Evolutionary conservation across 1,140 invertebrate species (phyloP).

Genomic region (Penaeus vannamei): DNA sequence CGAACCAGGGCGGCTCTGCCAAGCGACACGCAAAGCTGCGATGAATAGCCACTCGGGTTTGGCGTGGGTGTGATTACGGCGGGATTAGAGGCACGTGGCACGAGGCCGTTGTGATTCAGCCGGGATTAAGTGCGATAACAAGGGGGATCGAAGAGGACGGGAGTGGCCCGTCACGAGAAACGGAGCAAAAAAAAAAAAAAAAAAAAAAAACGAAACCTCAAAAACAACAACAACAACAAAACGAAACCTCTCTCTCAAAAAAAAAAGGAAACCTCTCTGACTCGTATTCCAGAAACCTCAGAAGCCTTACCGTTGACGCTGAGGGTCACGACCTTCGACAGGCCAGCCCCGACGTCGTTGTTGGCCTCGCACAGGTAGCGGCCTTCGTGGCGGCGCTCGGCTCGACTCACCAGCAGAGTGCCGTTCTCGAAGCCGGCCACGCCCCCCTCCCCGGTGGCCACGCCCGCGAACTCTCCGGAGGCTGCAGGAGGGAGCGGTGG

Average conservation of each 20-base stretch:
- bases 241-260: background rate
- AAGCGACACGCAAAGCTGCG: conserved; percentile 69
- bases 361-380: conserved; percentile 75
- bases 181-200: too few species aligned
- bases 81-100: too few species aligned
- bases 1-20: conserved; percentile 70
- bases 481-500: background rate
- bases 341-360: conserved; percentile 74
- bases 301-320: conserved; percentile 69
- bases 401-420: conserved; percentile 48
- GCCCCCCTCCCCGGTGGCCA: conserved; percentile 50
- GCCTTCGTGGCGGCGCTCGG: conserved; percentile 57
- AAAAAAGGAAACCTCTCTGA: conserved; percentile 32
- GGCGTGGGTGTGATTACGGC: too few species aligned
- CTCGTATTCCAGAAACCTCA: background rate
- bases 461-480: conserved; percentile 49
- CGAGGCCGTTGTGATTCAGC: too few species aligned
- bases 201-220: too few species aligned
- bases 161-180: too few species aligned
- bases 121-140: too few species aligned
- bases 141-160: too few species aligned
- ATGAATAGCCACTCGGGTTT: too few species aligned
- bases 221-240: too few species aligned
- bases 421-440: conserved; percentile 55
- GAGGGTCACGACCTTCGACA: conserved; percentile 72